These are phyloP conservation scores for Drosophila murphyi DNA, from an alignment of 1,140 invertebrate genomes.

Conservation along the genomic window DNA sequence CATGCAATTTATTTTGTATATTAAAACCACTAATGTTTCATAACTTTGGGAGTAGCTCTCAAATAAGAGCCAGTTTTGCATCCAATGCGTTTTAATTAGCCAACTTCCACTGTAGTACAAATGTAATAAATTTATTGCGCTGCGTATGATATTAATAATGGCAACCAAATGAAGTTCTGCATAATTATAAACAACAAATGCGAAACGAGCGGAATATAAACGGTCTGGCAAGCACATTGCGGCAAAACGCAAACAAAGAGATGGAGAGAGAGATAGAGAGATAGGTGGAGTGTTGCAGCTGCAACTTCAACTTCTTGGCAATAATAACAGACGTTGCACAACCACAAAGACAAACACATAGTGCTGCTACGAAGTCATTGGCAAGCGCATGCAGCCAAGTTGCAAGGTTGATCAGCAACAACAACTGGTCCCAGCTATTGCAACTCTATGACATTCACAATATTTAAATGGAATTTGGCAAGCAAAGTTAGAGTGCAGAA, in stretches of 20 bases:
- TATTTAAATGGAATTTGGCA: constrained; percentile 81
- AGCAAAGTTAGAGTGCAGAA: constrained; percentile 51
- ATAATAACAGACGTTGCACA: constrained; percentile 58
- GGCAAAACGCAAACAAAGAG: constrained; percentile 35
- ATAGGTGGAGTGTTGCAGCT: not conserved
- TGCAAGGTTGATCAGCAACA: constrained; percentile 65
- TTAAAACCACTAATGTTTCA: not conserved
- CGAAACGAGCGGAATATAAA: constrained; percentile 29
- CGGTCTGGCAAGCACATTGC: constrained; percentile 42
- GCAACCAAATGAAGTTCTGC: constrained; percentile 24
- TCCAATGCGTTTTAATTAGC: constrained; percentile 1
- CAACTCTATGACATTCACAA: constrained; percentile 51
- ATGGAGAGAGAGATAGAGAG: not conserved
- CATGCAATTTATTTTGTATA: not conserved
- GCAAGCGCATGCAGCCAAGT: constrained; percentile 73
- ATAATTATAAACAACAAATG: constrained; percentile 69
- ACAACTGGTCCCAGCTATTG: constrained; percentile 9
- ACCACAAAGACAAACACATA: constrained; percentile 43
- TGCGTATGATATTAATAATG: constrained; percentile 24
- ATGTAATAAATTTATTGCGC: not conserved
- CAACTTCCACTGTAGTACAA: not conserved
- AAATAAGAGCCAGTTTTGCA: not conserved
- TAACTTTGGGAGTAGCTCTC: not conserved
- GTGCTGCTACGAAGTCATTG: constrained; percentile 43
- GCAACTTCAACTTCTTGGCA: constrained; percentile 63